Percentiles rank a stretch among this genome's conserved stretches.
These are phyloP conservation scores for Oophaga sylvatica DNA, from an alignment of 2,797 vertebrate species.

Conservation along the genomic window DNA sequence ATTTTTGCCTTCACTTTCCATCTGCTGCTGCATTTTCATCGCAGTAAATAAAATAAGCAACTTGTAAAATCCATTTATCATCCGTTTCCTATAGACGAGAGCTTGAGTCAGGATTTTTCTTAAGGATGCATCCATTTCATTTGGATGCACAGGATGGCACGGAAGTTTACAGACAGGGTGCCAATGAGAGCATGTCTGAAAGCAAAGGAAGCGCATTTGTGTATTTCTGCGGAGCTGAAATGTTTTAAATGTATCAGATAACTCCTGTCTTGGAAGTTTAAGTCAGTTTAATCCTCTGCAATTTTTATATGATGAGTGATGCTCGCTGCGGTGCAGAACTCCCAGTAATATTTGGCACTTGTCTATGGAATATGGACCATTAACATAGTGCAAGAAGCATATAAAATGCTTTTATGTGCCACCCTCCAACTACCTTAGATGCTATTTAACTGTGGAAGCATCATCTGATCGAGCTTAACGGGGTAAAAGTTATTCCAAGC, in stretches of 20 bases:
- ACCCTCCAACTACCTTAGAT: not conserved
- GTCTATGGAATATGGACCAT: not conserved
- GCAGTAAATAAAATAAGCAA: not conserved
- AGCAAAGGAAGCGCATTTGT: not conserved
- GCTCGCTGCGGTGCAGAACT: not conserved
- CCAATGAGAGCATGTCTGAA: slow-evolving; percentile 13
- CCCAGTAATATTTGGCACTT: not conserved
- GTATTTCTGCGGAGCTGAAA: not conserved
- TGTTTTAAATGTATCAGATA: not conserved
- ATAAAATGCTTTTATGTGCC: not conserved
- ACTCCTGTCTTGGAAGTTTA: not conserved
- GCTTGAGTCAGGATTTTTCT: not conserved
- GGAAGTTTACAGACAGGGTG: not conserved
- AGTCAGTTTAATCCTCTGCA: not conserved
- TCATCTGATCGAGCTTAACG: no score
- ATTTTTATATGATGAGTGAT: slow-evolving; percentile 10
- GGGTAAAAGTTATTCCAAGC: no score
- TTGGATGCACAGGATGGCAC: slow-evolving; percentile 3
- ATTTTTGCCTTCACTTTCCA: not conserved
- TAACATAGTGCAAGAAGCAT: not conserved
- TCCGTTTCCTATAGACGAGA: not conserved
- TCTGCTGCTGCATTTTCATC: not conserved
- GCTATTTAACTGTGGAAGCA: no score
- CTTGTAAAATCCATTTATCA: slow-evolving; percentile 13
- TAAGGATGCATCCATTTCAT: not conserved